phyloP scores from a whole-genome alignment of 2,113 vertebrate genomes.

The Nesogale talazaci region DNA sequence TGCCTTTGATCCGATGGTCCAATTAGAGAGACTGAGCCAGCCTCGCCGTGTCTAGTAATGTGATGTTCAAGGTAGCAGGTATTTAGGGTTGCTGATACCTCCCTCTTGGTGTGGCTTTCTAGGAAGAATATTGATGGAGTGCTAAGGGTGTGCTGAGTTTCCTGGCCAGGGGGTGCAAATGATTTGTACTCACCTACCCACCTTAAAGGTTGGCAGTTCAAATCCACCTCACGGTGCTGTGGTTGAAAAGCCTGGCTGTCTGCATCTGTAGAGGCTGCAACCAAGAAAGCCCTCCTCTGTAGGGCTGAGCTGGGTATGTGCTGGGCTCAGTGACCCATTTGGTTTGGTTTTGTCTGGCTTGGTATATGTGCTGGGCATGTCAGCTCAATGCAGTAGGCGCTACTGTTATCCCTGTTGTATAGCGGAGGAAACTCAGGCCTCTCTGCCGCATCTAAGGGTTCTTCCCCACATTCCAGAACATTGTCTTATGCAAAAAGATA shows the following conservation, averaged over 20 bases:
- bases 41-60: not conserved
- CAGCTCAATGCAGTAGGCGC: not conserved
- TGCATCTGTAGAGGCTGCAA: not conserved
- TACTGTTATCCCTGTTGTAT: not conserved
- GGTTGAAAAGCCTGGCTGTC: not conserved
- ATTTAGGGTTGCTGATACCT: not conserved
- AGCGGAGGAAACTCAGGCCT: slow-evolving; percentile 15
- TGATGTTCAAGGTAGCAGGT: not conserved
- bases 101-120: not conserved
- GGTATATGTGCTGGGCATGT: not conserved
- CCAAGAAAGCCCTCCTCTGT: not conserved
- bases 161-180: not conserved
- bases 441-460: not conserved
- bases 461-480: not conserved
- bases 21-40: not conserved
- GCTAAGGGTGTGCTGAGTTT: not conserved
- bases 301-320: not conserved
- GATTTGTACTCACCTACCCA: not conserved
- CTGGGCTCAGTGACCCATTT: not conserved
- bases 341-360: not conserved
- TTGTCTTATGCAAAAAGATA: not conserved
- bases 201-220: no score
- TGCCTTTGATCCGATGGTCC: slow-evolving; percentile 12
- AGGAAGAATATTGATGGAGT: not conserved
- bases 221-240: not conserved